Evolutionary conservation across 2,888 invertebrate species (phyloP), one percentile per base, ranked within the genome.

Genomic region (Drosophila merina): DNA sequence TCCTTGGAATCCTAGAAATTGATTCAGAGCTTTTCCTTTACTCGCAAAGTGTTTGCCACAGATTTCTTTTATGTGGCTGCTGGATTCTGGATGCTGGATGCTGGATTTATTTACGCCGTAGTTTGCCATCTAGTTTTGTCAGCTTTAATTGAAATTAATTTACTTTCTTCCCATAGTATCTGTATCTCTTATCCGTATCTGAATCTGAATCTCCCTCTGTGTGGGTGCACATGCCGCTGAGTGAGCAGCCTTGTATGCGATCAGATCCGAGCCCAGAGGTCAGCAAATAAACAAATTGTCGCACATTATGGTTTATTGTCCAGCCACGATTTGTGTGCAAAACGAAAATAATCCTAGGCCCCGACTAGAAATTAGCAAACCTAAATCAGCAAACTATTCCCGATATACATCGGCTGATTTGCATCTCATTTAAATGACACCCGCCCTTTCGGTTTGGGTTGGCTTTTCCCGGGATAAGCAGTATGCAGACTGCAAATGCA

Each of bases 241-340:
- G 55, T 58, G 71, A 63, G 45, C 90, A 90, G 89, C 89, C 89
- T 90, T 90, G 90, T 88, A 75, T 87, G 88, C 88, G 89, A 90
- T 87, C 90, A 89, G 86, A 90, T 89, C 88, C 36, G 81, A 85
- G 80, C 88, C 75, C 89, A 89, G 88, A 84, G 90, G 90, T 89
- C 89, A 89, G 82, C 82, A 76, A 85, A 85, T 85, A 79, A 83
- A 80, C 81, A 88, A 86, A 82, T 85, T 86, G 79, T 75, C 77
- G 60, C 81, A 79, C 69, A 72, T 83, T 75, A 74, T 57, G 45
- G 20, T 75, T 79, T 75, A 75, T 82, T 71, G 67, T 76, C 70
- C 63, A 66, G 30, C 28, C 36, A 40, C 62, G 49, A 55, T 54
- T 50, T 47, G 20, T 44, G 54, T 58, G 66, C 54, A 67, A 52